These are phyloP conservation scores for Chelon auratus DNA, from an alignment of 2,797 vertebrate genomes.

Conservation along the genomic window DNA sequence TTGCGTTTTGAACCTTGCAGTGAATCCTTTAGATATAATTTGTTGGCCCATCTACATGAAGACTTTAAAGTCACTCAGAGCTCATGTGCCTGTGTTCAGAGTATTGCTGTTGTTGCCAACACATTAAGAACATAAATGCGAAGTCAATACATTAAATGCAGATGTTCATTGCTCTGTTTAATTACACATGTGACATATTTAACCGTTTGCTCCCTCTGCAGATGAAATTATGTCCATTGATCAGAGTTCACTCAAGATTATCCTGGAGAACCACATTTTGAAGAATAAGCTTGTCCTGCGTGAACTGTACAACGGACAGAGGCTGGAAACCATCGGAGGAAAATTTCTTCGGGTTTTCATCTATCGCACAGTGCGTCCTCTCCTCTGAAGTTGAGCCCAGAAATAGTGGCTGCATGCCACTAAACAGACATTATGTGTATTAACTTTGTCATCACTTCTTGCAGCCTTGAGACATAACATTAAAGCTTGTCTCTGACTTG, in stretches of 20 bases:
- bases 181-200: conserved; percentile 11
- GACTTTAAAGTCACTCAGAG: neutral
- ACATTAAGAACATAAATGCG: neutral
- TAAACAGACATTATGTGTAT: conserved; percentile 27
- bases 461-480: neutral
- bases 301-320: conserved; percentile 94
- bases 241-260: conserved; percentile 87
- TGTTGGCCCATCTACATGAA: no score
- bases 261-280: conserved; percentile 95
- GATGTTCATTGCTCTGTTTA: neutral
- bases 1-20: neutral
- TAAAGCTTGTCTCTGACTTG: conserved; percentile 19
- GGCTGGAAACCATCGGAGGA: conserved; percentile 92
- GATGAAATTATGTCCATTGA: conserved; percentile 93
- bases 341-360: conserved; percentile 95
- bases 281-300: conserved; percentile 91
- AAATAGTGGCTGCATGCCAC: conserved; percentile 19
- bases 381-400: conserved; percentile 22
- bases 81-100: no score
- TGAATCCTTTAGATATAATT: neutral
- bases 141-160: neutral
- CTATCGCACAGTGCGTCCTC: conserved; percentile 92
- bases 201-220: conserved; percentile 63
- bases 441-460: conserved; percentile 14
- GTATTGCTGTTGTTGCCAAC: neutral